A percentile compares a stretch with the other conserved stretches of the same genome.
Evolutionary conservation across 2,797 vertebrate species (phyloP).

Genomic region (Spinus pinus): DNA sequence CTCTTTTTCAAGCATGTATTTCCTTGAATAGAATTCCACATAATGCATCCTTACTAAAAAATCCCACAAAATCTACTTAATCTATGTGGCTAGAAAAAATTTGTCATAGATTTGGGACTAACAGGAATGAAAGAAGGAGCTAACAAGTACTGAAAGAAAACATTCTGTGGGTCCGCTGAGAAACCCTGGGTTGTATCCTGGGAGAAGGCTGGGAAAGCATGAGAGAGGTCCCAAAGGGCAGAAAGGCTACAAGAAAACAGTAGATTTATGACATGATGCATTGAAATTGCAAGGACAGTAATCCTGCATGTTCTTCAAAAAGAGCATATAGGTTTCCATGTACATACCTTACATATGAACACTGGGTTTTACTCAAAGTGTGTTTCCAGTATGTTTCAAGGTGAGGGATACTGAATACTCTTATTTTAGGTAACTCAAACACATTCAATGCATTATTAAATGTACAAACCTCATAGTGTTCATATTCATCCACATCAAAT

Average conservation of each 20-base stretch:
- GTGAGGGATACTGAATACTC: background rate
- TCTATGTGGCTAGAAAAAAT: background rate
- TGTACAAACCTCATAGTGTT: slow-evolving; percentile 93
- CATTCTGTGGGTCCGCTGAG: background rate
- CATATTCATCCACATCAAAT: slow-evolving; percentile 96
- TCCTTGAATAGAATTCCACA: background rate
- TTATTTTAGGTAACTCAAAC: background rate
- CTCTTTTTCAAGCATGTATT: background rate
- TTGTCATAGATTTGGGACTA: background rate
- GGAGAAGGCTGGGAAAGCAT: background rate
- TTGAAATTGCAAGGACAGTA: background rate
- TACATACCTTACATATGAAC: background rate
- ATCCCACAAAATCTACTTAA: background rate
- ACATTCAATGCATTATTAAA: slow-evolving; percentile 18
- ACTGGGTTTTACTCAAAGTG: background rate
- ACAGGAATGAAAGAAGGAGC: background rate
- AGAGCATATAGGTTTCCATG: background rate
- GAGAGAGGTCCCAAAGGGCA: background rate
- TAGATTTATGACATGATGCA: background rate
- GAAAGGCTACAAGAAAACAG: background rate
- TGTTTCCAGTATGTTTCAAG: background rate
- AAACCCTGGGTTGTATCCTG: background rate
- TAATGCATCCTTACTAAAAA: background rate
- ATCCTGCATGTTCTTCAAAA: background rate
- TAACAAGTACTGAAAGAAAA: background rate